Percentiles rank a stretch among this genome's conserved stretches.
These are phyloP conservation scores for Idaea biselata DNA, from an alignment of 2,888 invertebrate species.

Conservation along the genomic window DNA sequence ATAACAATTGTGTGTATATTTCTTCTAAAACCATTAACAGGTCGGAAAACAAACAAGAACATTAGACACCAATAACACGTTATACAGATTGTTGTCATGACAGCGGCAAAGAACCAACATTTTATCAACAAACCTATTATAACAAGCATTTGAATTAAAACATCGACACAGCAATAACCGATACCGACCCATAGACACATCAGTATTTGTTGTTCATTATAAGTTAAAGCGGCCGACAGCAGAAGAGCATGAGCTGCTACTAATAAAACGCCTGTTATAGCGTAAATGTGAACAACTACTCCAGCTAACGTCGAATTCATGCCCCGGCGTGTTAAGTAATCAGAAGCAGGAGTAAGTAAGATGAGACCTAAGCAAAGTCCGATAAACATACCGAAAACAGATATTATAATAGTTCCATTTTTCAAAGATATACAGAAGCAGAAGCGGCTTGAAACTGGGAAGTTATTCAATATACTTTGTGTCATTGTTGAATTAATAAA, in stretches of 20 bases:
- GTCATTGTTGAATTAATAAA: background rate
- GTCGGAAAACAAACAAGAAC: constrained; percentile 41
- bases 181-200: constrained; percentile 49
- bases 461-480: constrained; percentile 27
- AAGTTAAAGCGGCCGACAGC: constrained; percentile 41
- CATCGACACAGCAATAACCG: constrained; percentile 40
- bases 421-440: constrained; percentile 46
- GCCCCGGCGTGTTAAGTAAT: background rate
- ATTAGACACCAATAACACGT: constrained; percentile 42
- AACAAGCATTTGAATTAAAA: constrained; percentile 29
- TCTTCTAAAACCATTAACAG: constrained; percentile 55
- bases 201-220: constrained; percentile 48
- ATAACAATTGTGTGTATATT: constrained; percentile 55
- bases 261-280: constrained; percentile 42
- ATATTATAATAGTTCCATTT: constrained; percentile 46
- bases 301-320: constrained; percentile 11
- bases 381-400: constrained; percentile 39
- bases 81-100: constrained; percentile 20
- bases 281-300: constrained; percentile 40
- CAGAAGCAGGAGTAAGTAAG: constrained; percentile 23
- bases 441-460: constrained; percentile 37
- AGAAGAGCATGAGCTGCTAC: constrained; percentile 40
- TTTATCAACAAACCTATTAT: constrained; percentile 21
- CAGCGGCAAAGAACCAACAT: constrained; percentile 20
- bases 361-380: constrained; percentile 38